phyloP scores from a whole-genome alignment of 2,888 invertebrate genomes.

The Saturnia pavonia region DNA sequence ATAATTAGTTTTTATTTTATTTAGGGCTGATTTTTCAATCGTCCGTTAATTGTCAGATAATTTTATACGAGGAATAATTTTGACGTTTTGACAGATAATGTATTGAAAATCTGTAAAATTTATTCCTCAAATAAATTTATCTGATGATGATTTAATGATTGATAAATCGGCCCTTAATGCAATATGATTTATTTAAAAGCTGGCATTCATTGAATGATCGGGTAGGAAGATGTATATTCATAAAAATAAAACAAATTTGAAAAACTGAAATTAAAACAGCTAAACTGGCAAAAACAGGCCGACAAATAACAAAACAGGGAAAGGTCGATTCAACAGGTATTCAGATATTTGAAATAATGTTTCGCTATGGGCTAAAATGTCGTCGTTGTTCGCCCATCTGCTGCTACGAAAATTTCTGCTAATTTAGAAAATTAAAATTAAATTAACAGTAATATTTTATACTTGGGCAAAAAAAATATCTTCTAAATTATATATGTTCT shows the following conservation, averaged over 20 bases:
- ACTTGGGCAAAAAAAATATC: background rate
- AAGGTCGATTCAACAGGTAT: background rate
- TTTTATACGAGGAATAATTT: too few species aligned
- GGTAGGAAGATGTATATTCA: too few species aligned
- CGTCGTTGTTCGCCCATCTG: background rate
- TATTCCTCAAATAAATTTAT: too few species aligned
- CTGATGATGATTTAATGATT: too few species aligned
- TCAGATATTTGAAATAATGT: background rate
- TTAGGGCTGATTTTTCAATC: too few species aligned
- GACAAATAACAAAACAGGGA: background rate
- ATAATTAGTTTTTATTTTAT: background rate
- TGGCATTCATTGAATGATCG: too few species aligned
- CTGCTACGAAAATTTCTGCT: background rate
- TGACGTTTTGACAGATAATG: too few species aligned
- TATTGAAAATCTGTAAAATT: too few species aligned
- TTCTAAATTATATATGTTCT: background rate
- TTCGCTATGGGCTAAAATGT: background rate
- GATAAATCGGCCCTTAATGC: too few species aligned
- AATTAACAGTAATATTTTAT: background rate
- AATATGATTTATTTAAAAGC: too few species aligned
- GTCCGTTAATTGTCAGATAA: too few species aligned
- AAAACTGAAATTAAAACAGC: background rate
- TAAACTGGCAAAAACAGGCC: background rate
- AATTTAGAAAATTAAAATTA: background rate
- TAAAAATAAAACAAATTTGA: background rate